A percentile compares a stretch with the other conserved stretches of the same genome.
phyloP scores from a whole-genome alignment of 2,113 vertebrate species.

The Stegostoma tigrinum region DNA sequence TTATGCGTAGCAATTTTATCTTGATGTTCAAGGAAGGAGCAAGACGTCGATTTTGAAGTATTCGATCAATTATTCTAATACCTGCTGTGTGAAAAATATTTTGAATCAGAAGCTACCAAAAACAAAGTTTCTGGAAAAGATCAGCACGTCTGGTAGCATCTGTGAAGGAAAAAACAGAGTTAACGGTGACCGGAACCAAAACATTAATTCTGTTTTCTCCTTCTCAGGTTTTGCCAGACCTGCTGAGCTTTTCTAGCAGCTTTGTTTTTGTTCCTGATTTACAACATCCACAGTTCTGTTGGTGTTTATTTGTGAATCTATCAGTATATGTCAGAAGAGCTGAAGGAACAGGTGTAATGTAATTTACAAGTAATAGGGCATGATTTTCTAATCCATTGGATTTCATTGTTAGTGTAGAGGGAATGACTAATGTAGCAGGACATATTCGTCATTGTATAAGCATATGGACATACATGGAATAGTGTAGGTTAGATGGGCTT shows the following conservation, averaged over 20 bases:
- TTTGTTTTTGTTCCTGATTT: no score
- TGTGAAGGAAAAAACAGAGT: no score
- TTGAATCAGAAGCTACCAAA: background rate
- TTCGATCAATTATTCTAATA: background rate
- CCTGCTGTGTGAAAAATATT: background rate
- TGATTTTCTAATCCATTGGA: background rate
- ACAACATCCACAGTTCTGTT: no score
- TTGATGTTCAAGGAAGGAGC: background rate
- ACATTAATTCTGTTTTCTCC: no score
- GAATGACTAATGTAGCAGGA: background rate
- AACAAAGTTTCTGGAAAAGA: no score
- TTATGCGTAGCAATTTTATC: background rate
- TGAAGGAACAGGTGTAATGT: background rate
- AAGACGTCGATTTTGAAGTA: background rate
- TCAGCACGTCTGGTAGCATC: no score
- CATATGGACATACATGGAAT: no score
- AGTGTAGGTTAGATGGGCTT: no score
- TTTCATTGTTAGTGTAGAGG: background rate
- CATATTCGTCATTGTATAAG: no score
- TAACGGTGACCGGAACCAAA: no score
- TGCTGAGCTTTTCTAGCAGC: no score
- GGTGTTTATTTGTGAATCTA: background rate
- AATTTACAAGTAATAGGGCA: background rate
- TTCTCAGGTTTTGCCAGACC: no score
- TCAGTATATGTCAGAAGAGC: background rate